phyloP scores from a whole-genome alignment of 2,888 invertebrate species.

The Nephrocerus scutellatus region DNA sequence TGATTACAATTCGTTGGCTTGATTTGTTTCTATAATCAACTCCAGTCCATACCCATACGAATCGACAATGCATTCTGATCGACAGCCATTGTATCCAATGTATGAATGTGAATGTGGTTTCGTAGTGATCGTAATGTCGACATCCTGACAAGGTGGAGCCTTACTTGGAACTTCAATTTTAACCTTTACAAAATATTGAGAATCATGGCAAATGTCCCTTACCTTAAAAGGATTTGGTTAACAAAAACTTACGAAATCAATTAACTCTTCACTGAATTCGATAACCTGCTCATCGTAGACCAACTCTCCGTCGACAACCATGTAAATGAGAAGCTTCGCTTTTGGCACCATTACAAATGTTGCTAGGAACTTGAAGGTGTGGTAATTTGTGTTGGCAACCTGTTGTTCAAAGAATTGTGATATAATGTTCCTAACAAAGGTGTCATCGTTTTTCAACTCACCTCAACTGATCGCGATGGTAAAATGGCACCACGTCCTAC shows the following conservation, averaged over 20 bases:
- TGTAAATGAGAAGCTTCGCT: constrained; percentile 75
- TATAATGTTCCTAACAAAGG: background rate
- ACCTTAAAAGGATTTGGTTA: too few species aligned
- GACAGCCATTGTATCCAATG: constrained; percentile 82
- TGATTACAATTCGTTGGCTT: background rate
- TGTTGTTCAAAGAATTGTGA: too few species aligned
- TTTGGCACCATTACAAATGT: constrained; percentile 78
- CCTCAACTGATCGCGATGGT: constrained; percentile 65
- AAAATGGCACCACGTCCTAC: constrained; percentile 83
- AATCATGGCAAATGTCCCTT: constrained; percentile 3
- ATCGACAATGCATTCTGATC: constrained; percentile 73
- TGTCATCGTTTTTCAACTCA: constrained; percentile 29
- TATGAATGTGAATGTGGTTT: constrained; percentile 81
- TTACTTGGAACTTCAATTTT: constrained; percentile 60
- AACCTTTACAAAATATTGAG: constrained; percentile 51
- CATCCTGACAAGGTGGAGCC: constrained; percentile 69
- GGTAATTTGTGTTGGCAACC: constrained; percentile 37
- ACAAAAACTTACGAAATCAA: constrained; percentile 72
- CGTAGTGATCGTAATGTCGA: constrained; percentile 72
- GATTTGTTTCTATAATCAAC: too few species aligned
- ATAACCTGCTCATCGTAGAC: constrained; percentile 84
- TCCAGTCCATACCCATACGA: constrained; percentile 60
- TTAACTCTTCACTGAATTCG: constrained; percentile 68
- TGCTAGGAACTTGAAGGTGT: constrained; percentile 56
- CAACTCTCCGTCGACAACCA: constrained; percentile 67